A percentile compares a stretch with the other conserved stretches of the same genome.
Conservation (phyloP, 2,113 vertebrate species). For the Rynchops niger region DNA sequence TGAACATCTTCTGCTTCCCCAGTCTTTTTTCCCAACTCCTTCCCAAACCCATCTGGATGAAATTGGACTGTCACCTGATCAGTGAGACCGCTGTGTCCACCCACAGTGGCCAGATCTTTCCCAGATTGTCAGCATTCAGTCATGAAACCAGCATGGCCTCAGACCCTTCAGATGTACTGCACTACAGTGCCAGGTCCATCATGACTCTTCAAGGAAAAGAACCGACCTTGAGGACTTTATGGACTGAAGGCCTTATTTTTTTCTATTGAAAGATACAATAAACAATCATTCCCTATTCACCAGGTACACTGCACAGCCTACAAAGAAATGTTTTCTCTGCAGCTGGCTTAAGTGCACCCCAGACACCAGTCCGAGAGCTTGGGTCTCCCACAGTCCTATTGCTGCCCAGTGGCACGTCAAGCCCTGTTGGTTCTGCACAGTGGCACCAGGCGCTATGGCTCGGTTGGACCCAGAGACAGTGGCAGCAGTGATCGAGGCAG, state of each 20-base stretch:
- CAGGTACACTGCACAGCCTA: not conserved
- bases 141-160: fast-evolving
- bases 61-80: not conserved
- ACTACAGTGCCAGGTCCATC: fast-evolving
- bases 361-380: not conserved
- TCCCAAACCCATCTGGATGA: not conserved
- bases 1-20: not conserved
- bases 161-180: not conserved
- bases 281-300: not conserved
- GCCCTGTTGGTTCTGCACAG: not conserved
- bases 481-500: fast-evolving
- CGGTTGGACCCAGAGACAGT: fast-evolving
- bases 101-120: not conserved
- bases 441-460: fast-evolving
- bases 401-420: not conserved
- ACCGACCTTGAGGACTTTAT: not conserved
- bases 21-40: not conserved
- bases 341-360: not conserved
- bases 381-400: not conserved
- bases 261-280: not conserved
- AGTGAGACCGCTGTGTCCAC: not conserved
- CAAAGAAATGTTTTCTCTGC: not conserved
- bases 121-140: not conserved
- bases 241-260: not conserved
- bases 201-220: not conserved